Evolutionary conservation across 2,888 invertebrate species (phyloP), one percentile per base, ranked within the genome.

Genomic region (Drosophila barbarae): DNA sequence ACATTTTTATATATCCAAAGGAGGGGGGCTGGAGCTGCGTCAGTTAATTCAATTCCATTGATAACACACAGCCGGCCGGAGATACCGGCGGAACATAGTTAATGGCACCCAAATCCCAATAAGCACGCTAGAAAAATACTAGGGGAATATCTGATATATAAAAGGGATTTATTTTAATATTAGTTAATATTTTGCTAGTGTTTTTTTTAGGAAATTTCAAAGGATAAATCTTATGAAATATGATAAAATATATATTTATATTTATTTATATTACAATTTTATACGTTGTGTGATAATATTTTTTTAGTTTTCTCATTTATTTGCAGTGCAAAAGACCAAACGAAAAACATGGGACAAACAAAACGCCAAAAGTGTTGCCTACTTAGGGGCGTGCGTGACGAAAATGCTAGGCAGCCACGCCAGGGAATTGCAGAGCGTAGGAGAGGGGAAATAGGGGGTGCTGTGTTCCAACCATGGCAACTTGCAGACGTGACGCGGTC

Each of bases 371-470:
- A 59, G 57, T 60, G 64, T 71, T 76, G 74, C 74, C 76, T 76
- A 75, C 70, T 74, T 74, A 41, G 53, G 35, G 73, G 74, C 64
- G 69, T 50, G 65, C 53, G 66, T 72, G 67, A 72, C 68, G 71
- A 71, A 68, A 52, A 61, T 63, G 61, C 35, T 32, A 21, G 46
- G 23, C 36, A 47, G 64, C 26, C 47, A 21, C 32, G 30, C 42
- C 32, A 18, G 46, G 38, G 26, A 46, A 46, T 46, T 28, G 13
- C 36, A 9, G 12, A n/a, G 28, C n/a, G 15, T 2, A 2, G 10
- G 21, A 12, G 12, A n/a, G 32, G 10, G 15, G 15, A 3, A 13
- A 8, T 3, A 30, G 38, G n/a, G 39, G n/a, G 41, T 23, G 12
- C 41, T 41, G 32, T 41, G 32, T 21, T 32, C 38, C 36, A 35